phyloP scores from a whole-genome alignment of 1,140 invertebrate genomes.

The Drosophila pseudoananassae region DNA sequence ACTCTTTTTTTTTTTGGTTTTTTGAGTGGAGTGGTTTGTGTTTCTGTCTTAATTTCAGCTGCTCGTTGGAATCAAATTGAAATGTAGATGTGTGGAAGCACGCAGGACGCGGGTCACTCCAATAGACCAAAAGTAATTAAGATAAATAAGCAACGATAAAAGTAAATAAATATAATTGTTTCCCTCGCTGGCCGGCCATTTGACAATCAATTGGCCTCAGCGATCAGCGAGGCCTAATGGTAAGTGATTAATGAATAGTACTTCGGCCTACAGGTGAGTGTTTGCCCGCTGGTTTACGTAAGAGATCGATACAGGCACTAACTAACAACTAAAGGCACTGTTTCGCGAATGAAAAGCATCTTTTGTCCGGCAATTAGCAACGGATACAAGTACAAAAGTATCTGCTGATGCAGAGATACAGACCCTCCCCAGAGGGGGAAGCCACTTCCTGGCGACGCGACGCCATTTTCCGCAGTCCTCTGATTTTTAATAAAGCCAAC shows the following conservation, averaged over 20 bases:
- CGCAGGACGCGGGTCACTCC: conserved; percentile 35
- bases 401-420: no score
- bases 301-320: no score
- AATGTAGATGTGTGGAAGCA: conserved; percentile 68
- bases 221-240: conserved; percentile 46
- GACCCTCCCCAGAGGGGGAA: no score
- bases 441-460: no score
- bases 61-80: conserved; percentile 65
- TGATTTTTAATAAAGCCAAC: conserved; percentile 72
- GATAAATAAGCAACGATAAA: conserved; percentile 80
- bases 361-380: neutral
- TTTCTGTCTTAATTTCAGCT: conserved; percentile 56
- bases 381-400: neutral
- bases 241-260: conserved; percentile 60
- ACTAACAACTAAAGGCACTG: no score
- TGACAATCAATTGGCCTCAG: conserved; percentile 35
- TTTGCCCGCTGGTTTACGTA: no score
- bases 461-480: conserved; percentile 15
- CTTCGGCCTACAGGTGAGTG: no score
- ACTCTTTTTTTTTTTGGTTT: conserved; percentile 24
- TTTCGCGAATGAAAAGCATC: no score
- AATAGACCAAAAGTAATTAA: conserved; percentile 80
- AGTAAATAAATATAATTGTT: conserved; percentile 81
- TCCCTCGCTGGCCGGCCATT: no score
- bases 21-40: conserved; percentile 1